Base-by-base conservation (phyloP, 1,140 invertebrate species). In the Nautilus pompilius region DNA sequence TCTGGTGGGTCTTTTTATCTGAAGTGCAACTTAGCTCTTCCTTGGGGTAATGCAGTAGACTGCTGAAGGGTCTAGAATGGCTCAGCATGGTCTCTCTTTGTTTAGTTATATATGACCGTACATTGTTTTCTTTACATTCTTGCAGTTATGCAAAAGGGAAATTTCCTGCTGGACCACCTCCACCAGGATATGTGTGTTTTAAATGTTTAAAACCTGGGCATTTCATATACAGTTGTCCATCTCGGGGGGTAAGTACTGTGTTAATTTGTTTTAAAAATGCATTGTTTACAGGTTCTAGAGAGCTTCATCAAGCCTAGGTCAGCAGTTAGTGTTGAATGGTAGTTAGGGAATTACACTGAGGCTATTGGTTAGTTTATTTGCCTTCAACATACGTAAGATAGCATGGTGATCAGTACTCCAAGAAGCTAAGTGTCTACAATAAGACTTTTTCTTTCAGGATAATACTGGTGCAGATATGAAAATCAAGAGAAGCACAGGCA, bases 141-240 rank as follows among this genome's bases (percentile, higher is more conserved):
- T 83, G 66, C 80, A 95, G 93, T 82, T 96, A 95, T 78, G 86
- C 91, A 73, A 92, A 92, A 84, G 78, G 88, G 90, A 77, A 73
- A 55, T 60, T 65, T 45, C 74, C 67, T 22, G 65, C 68, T 74
- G 95, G 94, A 55, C 90, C 90, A 71, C 92, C 97, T 34, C 95
- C 95, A 53, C 80, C 89, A 30, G 90, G 89, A 77, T 98, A 98
- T 82, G 87, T 91, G 51, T 98, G 96, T 83, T 93, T 91, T 76
- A 93, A 93, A 77, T 98, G 95, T 81, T 89, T 92, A 73, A 90
- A 94, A 79, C 87, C 87, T 63, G 95, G 95, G 1, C 95, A 98
- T 84, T 97, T 93, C 93, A 95, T 95, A 57, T 93, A 92, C 81
- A 91, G 94, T 82, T 98, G 95, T 80, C 92, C 93, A 17, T 82